phyloP scores from a whole-genome alignment of 2,797 vertebrate genomes.

The Lophius americanus region DNA sequence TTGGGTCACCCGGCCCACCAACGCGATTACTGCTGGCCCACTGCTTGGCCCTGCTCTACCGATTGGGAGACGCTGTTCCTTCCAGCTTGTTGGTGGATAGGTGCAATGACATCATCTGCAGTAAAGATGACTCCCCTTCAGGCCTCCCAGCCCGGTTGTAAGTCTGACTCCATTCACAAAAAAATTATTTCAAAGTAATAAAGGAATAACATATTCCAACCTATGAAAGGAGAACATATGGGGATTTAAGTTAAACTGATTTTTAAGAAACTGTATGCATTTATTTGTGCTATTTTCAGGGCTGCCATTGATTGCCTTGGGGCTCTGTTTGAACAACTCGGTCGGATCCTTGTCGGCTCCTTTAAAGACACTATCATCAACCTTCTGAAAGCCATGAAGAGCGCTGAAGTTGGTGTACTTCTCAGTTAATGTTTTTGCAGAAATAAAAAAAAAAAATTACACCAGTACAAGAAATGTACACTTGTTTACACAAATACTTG shows the following conservation, averaged over 20 bases:
- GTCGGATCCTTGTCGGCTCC: conserved; percentile 86
- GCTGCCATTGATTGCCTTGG: conserved; percentile 92
- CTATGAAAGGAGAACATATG: no score
- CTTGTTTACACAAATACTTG: background rate
- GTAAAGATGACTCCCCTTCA: conserved; percentile 95
- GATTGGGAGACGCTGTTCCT: conserved; percentile 87
- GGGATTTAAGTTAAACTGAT: no score
- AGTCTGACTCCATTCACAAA: conserved; percentile 57
- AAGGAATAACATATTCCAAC: background rate
- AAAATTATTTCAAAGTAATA: background rate
- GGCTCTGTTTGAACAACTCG: conserved; percentile 90
- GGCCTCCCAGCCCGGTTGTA: conserved; percentile 93
- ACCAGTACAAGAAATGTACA: background rate
- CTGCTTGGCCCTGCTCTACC: conserved; percentile 88
- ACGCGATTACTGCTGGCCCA: conserved; percentile 89
- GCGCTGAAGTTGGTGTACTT: conserved; percentile 84
- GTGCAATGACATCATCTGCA: conserved; percentile 94
- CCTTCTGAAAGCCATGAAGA: conserved; percentile 93
- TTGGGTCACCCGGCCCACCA: conserved; percentile 90
- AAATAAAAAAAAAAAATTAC: background rate
- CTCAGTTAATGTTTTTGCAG: no score
- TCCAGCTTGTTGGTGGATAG: conserved; percentile 88
- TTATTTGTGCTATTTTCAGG: conserved; percentile 67
- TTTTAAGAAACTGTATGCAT: no score
- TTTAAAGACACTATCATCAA: conserved; percentile 88